Percentiles rank a stretch among this genome's conserved stretches.
phyloP scores from a whole-genome alignment of 2,113 vertebrate genomes.

The Melanerpes aurifrons region DNA sequence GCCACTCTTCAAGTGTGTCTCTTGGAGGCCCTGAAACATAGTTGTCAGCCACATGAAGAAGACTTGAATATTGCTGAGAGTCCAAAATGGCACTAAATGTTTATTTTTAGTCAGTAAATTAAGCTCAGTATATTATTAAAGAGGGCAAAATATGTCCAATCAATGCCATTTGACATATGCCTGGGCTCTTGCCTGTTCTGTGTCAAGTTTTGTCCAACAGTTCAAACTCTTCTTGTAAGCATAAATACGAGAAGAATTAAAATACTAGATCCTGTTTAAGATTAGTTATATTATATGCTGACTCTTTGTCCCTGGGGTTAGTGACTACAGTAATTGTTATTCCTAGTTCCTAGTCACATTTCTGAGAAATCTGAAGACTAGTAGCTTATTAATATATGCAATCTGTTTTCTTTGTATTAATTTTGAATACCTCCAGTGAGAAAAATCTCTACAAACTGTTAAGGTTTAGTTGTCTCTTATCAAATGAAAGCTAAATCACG shows the following conservation, averaged over 20 bases:
- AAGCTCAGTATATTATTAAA: not conserved
- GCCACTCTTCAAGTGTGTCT: not conserved
- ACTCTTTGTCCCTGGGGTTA: not conserved
- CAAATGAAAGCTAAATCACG: not conserved
- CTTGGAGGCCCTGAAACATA: not conserved
- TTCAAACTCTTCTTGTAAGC: not conserved
- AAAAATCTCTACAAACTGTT: not conserved
- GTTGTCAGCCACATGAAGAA: not conserved
- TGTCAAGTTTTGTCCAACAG: not conserved
- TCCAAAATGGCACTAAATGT: not conserved
- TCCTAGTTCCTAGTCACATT: not conserved
- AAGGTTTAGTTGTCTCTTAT: not conserved
- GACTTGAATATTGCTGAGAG: not conserved
- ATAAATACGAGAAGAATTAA: not conserved
- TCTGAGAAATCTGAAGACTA: not conserved
- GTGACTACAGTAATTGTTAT: not conserved
- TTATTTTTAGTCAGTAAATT: not conserved
- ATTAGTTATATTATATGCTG: not conserved
- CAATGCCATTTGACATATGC: fast-evolving
- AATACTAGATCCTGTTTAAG: not conserved
- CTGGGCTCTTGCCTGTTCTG: not conserved
- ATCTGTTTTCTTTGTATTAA: not conserved
- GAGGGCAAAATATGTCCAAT: not conserved
- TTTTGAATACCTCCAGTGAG: not conserved
- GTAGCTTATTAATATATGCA: not conserved